These are phyloP conservation scores for Hafferia zeledoni DNA, from an alignment of 2,797 vertebrate species.

Conservation along the genomic window DNA sequence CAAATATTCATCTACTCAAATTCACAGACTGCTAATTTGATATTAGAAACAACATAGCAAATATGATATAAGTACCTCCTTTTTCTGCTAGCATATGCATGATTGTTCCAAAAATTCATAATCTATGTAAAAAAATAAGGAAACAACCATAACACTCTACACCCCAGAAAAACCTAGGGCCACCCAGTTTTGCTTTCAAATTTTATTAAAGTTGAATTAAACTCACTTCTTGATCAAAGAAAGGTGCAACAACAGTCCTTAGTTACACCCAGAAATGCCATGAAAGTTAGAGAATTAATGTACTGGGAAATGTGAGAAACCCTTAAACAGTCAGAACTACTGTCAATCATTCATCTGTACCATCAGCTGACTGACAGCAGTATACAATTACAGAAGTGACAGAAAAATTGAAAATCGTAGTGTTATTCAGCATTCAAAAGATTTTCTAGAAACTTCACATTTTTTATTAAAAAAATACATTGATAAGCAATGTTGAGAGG, in stretches of 20 bases:
- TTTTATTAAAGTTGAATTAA: neutral
- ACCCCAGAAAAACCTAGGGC: fast-evolving
- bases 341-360: neutral
- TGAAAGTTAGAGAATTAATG: neutral
- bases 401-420: neutral
- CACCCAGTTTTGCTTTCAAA: neutral
- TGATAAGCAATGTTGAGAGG: neutral
- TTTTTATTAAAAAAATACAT: neutral
- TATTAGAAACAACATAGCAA: neutral
- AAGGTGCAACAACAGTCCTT: neutral
- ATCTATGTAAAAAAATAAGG: neutral
- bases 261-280: neutral
- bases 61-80: neutral
- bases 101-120: neutral
- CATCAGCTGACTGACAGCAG: neutral
- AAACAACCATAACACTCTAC: neutral
- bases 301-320: neutral
- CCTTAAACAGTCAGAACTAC: neutral
- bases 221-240: neutral
- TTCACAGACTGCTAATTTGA: neutral
- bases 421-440: neutral
- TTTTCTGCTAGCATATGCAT: neutral
- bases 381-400: neutral
- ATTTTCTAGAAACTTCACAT: neutral
- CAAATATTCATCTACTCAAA: neutral